Evolutionary conservation across 2,888 invertebrate genomes (phyloP).

Genomic region (Sphecodes monilicornis): DNA sequence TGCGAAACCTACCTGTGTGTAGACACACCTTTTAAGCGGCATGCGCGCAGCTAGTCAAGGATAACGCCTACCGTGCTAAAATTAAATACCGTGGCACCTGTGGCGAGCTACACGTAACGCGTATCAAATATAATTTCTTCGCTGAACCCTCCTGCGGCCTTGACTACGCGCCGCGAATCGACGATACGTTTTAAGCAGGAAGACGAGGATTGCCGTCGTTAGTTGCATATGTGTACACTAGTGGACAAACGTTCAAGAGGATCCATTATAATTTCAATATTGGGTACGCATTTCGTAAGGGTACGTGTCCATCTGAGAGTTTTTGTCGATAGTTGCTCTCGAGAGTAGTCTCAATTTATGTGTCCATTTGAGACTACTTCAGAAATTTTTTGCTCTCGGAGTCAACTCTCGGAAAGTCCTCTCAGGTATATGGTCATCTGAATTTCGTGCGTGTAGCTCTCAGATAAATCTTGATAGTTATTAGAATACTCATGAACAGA

Average conservation of each 20-base stretch:
- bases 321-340: no score
- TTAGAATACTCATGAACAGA: no score
- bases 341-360: no score
- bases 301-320: no score
- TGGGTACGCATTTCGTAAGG: no score
- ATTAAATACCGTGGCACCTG: conserved; percentile 65
- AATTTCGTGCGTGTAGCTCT: no score
- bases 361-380: no score
- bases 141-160: conserved; percentile 29
- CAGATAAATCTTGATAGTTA: no score
- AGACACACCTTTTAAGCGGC: conserved; percentile 3
- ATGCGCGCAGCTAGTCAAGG: conserved; percentile 60
- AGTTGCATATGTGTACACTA: not conserved
- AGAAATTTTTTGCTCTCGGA: no score
- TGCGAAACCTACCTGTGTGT: conserved; percentile 32
- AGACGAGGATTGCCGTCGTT: not conserved
- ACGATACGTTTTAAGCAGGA: not conserved
- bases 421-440: no score
- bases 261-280: not conserved
- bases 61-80: conserved; percentile 67
- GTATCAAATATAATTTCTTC: conserved; percentile 55
- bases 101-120: conserved; percentile 48
- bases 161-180: conserved; percentile 1
- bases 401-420: no score
- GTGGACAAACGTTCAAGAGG: not conserved